Percentiles rank a stretch among this genome's conserved stretches.
Conservation (phyloP, 1,140 invertebrate species). For the Pseudomyrmex gracilis region DNA sequence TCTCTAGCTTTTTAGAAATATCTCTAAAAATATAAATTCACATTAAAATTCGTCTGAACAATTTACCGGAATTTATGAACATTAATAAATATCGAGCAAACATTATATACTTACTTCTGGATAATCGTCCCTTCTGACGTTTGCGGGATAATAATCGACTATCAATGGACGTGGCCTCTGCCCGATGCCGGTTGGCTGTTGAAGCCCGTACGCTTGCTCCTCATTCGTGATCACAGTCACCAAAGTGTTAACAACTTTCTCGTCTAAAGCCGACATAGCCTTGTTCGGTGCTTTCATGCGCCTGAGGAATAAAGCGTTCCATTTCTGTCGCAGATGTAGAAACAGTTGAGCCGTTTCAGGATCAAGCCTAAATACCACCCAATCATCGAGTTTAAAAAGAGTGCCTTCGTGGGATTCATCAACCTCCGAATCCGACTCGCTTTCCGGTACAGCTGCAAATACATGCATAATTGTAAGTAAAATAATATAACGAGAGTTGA, state of each 20-base stretch:
- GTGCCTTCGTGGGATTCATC: conserved; percentile 88
- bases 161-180: conserved; percentile 90
- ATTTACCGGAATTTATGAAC: neutral
- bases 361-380: conserved; percentile 91
- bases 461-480: no score
- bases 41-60: conserved; percentile 25
- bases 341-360: conserved; percentile 89
- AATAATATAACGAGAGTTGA: no score
- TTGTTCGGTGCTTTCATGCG: conserved; percentile 91
- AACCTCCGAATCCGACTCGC: conserved; percentile 88
- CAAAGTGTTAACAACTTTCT: conserved; percentile 89
- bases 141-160: conserved; percentile 85
- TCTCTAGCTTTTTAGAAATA: conserved; percentile 60
- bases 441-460: conserved; percentile 79
- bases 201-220: conserved; percentile 90
- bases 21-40: conserved; percentile 58
- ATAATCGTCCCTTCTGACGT: conserved; percentile 80
- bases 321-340: conserved; percentile 91
- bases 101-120: conserved; percentile 69
- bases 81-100: conserved; percentile 6
- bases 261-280: conserved; percentile 88
- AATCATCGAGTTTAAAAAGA: conserved; percentile 91
- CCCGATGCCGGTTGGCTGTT: conserved; percentile 91
- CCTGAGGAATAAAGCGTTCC: conserved; percentile 91
- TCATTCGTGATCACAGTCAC: conserved; percentile 90